Evolutionary conservation across 2,888 invertebrate genomes (phyloP).

Genomic region (Clitarchus hookeri): DNA sequence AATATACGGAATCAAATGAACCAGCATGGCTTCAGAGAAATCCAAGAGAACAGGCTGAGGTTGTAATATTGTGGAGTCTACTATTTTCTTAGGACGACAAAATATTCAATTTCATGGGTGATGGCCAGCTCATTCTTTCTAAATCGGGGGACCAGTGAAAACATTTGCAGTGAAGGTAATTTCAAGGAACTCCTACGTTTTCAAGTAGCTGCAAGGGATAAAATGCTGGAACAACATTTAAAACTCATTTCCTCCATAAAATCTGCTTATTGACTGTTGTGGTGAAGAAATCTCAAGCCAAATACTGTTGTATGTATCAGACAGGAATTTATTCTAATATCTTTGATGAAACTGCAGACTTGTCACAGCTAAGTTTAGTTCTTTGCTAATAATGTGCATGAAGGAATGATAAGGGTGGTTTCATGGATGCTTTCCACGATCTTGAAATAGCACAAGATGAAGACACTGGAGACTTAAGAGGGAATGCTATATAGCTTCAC

Average conservation of each 20-base stretch:
- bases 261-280: conserved; percentile 46
- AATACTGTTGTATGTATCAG: conserved; percentile 18
- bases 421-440: neutral
- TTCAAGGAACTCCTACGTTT: neutral
- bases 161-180: neutral
- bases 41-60: conserved; percentile 41
- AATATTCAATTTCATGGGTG: neutral
- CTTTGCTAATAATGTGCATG: neutral
- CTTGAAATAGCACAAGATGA: neutral
- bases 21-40: conserved; percentile 32
- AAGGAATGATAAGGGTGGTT: neutral
- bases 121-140: neutral
- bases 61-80: conserved; percentile 41
- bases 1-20: conserved; percentile 37
- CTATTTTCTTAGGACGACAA: conserved; percentile 39
- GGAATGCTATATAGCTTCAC: too few species aligned
- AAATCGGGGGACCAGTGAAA: neutral
- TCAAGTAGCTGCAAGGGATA: neutral
- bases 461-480: neutral
- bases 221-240: neutral
- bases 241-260: conserved; percentile 44
- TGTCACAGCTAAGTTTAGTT: conserved; percentile 25
- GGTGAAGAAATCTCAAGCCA: conserved; percentile 30
- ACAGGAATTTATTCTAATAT: conserved; percentile 34
- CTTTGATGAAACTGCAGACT: conserved; percentile 41